A percentile compares a stretch with the other conserved stretches of the same genome.
phyloP scores from a whole-genome alignment of 2,797 vertebrate genomes.

The Falco concolor region DNA sequence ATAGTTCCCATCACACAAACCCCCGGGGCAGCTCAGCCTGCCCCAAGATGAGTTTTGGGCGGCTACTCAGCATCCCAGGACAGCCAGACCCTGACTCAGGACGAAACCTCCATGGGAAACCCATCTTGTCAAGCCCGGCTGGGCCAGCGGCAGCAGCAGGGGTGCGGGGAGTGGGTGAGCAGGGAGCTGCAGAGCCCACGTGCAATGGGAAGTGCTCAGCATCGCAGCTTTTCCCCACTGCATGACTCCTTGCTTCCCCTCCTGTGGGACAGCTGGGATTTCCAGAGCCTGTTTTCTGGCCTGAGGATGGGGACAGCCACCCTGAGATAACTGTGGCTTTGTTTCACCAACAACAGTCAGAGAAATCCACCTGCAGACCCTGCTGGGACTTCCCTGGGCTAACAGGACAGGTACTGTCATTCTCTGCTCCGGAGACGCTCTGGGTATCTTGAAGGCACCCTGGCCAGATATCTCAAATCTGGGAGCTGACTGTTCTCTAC shows the following conservation, averaged over 20 bases:
- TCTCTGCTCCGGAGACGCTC: not conserved
- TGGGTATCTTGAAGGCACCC: not conserved
- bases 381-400: not conserved
- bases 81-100: not conserved
- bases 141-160: rapidly evolving
- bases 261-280: not conserved
- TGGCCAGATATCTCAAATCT: not conserved
- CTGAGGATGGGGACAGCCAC: not conserved
- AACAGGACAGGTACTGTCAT: not conserved
- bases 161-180: rapidly evolving
- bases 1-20: rapidly evolving
- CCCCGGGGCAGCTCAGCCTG: not conserved
- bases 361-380: not conserved
- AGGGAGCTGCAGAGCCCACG: not conserved
- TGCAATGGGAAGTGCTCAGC: not conserved
- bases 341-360: not conserved
- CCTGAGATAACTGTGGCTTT: not conserved
- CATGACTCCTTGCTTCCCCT: not conserved
- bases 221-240: not conserved
- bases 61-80: not conserved
- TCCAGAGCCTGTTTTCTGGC: not conserved
- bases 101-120: not conserved
- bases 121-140: not conserved
- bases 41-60: not conserved
- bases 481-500: not conserved